Evolutionary conservation across 1,140 invertebrate genomes (phyloP), one percentile per base, ranked within the genome.

Genomic region (Matsumurasca onukii): DNA sequence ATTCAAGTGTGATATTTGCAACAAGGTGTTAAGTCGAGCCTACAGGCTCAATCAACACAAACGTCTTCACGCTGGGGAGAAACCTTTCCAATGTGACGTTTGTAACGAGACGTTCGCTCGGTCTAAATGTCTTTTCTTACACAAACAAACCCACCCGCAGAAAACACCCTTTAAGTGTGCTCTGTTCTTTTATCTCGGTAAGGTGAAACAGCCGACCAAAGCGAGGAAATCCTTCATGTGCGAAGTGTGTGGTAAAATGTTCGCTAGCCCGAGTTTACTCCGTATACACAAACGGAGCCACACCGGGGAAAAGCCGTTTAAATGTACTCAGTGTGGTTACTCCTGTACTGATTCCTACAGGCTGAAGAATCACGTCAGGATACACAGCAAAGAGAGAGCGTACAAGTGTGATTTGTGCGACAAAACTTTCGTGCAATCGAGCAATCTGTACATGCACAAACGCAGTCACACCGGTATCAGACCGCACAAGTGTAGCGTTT

Each of bases 1-100:
- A n/a, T 45, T 45, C 39, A 45, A 45, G n/a, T 45, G 39, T 45
- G 39, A 45, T n/a, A 45, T 45, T n/a, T 45, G 39, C n/a, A n/a
- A n/a, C 39, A n/a, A 45, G 39, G 39, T 12, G n/a, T 45, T 45
- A 9, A 45, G 9, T 12, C n/a, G n/a, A 12, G 9, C 9, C 39
- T 12, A 45, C 39, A 45, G 39, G 39, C 39, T 45, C 39, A 45
- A 45, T 9, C 9, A n/a, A 12, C 39, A 45, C 39, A 45, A 12
- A 12, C 39, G 9, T 12, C 39, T 9, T 9, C 39, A 45, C 39
- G 9, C 9, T n/a, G 39, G 39, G 39, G 39, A 45, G 39, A 45
- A 45, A n/a, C 39, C 39, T 12, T n/a, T 12, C 39, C 9, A 45
- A n/a, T 45, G 39, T 45, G 39, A 45, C 39, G 39, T 45, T 45